Evolutionary conservation across 2,888 invertebrate genomes (phyloP).

Genomic region (Amblyjoppa proteus): DNA sequence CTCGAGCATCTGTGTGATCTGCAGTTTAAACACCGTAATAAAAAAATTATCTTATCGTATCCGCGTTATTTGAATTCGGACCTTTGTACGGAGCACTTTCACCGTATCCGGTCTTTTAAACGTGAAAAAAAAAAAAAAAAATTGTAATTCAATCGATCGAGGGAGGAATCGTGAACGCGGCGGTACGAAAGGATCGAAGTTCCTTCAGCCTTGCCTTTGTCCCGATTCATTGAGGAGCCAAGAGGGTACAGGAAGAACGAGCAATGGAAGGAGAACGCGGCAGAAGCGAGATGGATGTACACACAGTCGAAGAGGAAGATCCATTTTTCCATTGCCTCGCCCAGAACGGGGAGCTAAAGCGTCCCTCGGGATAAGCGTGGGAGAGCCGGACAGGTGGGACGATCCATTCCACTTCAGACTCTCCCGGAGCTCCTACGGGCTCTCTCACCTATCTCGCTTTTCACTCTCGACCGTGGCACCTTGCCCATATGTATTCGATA

Average conservation of each 20-base stretch:
- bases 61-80: conserved; percentile 28
- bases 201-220: conserved; percentile 64
- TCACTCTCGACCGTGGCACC: conserved; percentile 76
- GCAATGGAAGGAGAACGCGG: conserved; percentile 65
- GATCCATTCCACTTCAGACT: conserved; percentile 68
- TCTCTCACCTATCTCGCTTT: conserved; percentile 66
- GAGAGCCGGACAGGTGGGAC: conserved; percentile 83
- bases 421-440: conserved; percentile 63
- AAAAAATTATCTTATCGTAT: conserved; percentile 35
- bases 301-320: conserved; percentile 64
- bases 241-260: conserved; percentile 62
- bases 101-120: conserved; percentile 62
- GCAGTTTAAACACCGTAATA: not conserved
- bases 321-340: conserved; percentile 73
- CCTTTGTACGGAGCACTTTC: conserved; percentile 60
- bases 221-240: conserved; percentile 49
- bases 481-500: conserved; percentile 77
- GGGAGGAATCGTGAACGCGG: conserved; percentile 53
- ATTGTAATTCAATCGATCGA: conserved; percentile 75
- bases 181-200: conserved; percentile 66
- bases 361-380: conserved; percentile 79
- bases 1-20: not conserved
- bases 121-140: conserved; percentile 59
- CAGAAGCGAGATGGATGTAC: conserved; percentile 11
- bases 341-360: conserved; percentile 53